phyloP scores from a whole-genome alignment of 2,888 invertebrate species.

The Toxonevra muliebris region DNA sequence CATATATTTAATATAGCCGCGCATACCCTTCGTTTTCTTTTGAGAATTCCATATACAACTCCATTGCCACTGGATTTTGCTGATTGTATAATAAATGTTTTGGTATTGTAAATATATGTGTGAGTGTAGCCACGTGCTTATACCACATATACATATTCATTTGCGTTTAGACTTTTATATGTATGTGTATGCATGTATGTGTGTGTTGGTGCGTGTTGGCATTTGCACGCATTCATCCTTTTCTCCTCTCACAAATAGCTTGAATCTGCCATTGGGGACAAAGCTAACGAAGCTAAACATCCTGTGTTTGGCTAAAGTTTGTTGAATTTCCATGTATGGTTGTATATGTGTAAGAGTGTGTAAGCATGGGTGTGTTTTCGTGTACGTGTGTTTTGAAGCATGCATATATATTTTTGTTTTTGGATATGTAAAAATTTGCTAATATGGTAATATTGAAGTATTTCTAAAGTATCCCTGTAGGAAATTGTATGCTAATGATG shows the following conservation, averaged over 20 bases:
- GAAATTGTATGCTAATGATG: not conserved
- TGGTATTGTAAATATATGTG: too few species aligned
- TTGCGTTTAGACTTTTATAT: not conserved
- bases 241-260: slow-evolving; percentile 39
- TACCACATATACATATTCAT: not conserved
- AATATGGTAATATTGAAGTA: slow-evolving; percentile 34
- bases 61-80: too few species aligned
- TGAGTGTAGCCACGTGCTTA: too few species aligned
- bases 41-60: too few species aligned
- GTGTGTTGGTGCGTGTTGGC: slow-evolving; percentile 15
- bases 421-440: slow-evolving; percentile 23
- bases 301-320: slow-evolving; percentile 12
- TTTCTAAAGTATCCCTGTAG: slow-evolving; percentile 25
- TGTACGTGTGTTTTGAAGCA: not conserved
- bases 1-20: too few species aligned
- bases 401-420: not conserved
- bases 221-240: slow-evolving; percentile 37
- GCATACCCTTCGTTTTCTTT: too few species aligned
- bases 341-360: not conserved
- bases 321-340: not conserved
- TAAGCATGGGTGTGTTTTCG: not conserved
- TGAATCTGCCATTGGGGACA: slow-evolving; percentile 11
- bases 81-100: too few species aligned
- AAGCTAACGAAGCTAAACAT: slow-evolving; percentile 30
- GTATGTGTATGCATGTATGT: not conserved